Evolutionary conservation across 2,797 vertebrate genomes (phyloP).

Genomic region (Rhynchonycteris naso): DNA sequence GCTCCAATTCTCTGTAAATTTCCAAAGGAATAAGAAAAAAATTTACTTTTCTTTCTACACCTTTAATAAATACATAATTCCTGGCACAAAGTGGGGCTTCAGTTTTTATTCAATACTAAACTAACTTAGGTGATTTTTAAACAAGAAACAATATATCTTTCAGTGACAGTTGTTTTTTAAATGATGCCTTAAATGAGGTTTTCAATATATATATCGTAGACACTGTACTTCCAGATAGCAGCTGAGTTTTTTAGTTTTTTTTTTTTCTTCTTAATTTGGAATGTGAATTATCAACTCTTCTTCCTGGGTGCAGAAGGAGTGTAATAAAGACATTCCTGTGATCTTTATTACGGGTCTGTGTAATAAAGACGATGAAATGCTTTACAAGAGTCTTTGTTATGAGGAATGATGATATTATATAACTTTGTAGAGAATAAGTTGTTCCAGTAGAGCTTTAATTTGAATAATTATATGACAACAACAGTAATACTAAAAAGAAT

Average conservation of each 20-base stretch:
- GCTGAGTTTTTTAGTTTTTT: not conserved
- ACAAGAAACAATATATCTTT: not conserved
- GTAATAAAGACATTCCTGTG: not conserved
- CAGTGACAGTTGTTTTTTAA: not conserved
- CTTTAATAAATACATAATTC: slow-evolving; percentile 31
- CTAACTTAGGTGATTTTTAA: not conserved
- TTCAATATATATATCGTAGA: not conserved
- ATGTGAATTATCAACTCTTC: not conserved
- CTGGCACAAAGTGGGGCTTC: not conserved
- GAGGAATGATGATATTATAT: not conserved
- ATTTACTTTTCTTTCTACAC: not conserved
- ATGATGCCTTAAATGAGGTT: not conserved
- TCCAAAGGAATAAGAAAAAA: not conserved
- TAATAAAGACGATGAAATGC: slow-evolving; percentile 5
- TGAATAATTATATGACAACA: not conserved
- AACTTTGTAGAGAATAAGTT: not conserved
- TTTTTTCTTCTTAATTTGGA: not conserved
- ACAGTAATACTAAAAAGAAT: not conserved
- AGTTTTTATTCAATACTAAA: not conserved
- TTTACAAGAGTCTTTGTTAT: not conserved
- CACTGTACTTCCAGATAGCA: not conserved
- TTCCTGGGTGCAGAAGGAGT: not conserved
- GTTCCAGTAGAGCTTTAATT: not conserved
- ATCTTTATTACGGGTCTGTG: not conserved
- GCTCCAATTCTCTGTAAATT: not conserved